A percentile compares a stretch with the other conserved stretches of the same genome.
These are phyloP conservation scores for Psammodynastes pulverulentus DNA, from an alignment of 2,113 vertebrate genomes.

Conservation along the genomic window DNA sequence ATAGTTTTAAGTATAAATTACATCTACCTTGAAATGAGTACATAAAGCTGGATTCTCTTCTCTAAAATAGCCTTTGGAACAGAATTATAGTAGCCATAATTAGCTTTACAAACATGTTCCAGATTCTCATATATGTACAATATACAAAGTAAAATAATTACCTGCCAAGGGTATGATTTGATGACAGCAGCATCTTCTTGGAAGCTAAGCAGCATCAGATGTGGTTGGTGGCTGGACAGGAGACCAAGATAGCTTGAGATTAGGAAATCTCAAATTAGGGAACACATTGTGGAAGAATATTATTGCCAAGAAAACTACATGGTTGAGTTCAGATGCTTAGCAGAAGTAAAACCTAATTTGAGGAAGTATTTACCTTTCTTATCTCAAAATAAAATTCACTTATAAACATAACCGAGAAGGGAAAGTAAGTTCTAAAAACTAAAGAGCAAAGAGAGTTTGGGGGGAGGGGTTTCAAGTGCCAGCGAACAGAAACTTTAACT, in stretches of 20 bases:
- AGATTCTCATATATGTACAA: background rate
- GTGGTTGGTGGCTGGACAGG: background rate
- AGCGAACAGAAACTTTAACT: background rate
- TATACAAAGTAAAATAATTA: background rate
- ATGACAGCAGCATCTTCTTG: background rate
- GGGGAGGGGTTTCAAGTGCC: background rate
- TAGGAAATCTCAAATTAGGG: background rate
- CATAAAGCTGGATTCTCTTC: constrained; percentile 22
- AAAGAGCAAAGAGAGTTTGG: background rate
- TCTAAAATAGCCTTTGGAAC: constrained; percentile 21
- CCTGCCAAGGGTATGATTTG: background rate
- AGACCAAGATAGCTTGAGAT: background rate
- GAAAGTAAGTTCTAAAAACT: background rate
- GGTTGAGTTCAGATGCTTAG: background rate
- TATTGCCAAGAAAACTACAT: background rate
- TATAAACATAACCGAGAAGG: background rate
- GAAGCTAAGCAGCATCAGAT: background rate
- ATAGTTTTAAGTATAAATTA: background rate
- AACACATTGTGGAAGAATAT: background rate
- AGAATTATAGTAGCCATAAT: constrained; percentile 8
- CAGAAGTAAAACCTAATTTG: background rate
- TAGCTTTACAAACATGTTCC: background rate
- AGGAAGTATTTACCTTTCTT: background rate
- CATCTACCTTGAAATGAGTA: background rate
- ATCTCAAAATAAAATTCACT: background rate